Percentiles rank a stretch among this genome's conserved stretches.
Conservation (phyloP, 2,797 vertebrate genomes). For the Tolypeutes matacus region DNA sequence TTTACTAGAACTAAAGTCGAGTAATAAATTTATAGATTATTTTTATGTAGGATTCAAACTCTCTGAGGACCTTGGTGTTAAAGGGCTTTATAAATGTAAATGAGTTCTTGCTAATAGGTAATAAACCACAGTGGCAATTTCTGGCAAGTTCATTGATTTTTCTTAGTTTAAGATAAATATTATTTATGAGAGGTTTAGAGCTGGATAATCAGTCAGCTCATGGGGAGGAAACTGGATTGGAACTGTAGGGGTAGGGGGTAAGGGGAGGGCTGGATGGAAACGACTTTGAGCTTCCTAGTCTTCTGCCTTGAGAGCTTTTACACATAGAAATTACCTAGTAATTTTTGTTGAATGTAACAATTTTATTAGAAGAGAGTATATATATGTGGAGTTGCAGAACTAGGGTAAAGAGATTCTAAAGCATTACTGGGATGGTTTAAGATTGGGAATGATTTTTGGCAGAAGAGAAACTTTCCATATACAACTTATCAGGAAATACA, state of each 20-base stretch:
- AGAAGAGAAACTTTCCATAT: background rate
- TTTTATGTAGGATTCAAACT: constrained; percentile 40
- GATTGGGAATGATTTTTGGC: background rate
- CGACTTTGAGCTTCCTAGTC: background rate
- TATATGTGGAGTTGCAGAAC: background rate
- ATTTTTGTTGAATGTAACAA: background rate
- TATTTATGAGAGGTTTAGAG: background rate
- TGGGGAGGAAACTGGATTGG: background rate
- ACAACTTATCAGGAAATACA: background rate
- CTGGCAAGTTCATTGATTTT: background rate
- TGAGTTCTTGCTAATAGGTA: background rate
- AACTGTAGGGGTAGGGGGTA: background rate
- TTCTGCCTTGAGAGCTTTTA: background rate
- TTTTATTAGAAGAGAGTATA: background rate
- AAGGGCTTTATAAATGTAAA: constrained; percentile 40
- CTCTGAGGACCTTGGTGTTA: background rate
- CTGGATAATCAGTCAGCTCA: background rate
- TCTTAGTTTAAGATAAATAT: constrained; percentile 24
- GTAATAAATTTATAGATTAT: constrained; percentile 65
- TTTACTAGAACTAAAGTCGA: background rate
- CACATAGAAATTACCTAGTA: background rate
- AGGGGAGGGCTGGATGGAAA: background rate
- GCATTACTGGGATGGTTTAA: background rate
- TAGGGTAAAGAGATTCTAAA: background rate
- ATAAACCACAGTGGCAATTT: background rate